These are phyloP conservation scores for Watsonalla cultraria DNA, from an alignment of 2,888 invertebrate genomes.

Conservation along the genomic window DNA sequence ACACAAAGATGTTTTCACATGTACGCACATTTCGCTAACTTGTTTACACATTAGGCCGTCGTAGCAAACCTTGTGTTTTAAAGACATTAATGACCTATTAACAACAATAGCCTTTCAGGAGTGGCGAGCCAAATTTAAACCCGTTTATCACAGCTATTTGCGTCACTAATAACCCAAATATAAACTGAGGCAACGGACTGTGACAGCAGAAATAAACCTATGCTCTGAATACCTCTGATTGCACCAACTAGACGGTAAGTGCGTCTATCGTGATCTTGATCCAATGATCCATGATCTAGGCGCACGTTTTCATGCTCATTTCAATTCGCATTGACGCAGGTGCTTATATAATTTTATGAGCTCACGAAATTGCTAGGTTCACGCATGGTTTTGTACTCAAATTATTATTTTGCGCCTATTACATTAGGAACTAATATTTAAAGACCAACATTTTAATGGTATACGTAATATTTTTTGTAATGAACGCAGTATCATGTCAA, in stretches of 20 bases:
- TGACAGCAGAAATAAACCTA: constrained; percentile 71
- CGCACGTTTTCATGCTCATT: not conserved
- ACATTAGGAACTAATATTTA: no score
- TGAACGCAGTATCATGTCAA: no score
- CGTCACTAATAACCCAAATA: constrained; percentile 74
- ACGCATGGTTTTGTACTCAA: constrained; percentile 8
- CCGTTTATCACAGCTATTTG: constrained; percentile 65
- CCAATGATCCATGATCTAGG: constrained; percentile 2
- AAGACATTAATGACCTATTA: constrained; percentile 40
- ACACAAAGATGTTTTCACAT: not conserved
- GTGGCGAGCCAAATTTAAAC: constrained; percentile 60
- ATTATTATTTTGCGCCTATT: no score
- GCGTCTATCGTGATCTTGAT: constrained; percentile 39
- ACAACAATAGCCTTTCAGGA: constrained; percentile 59
- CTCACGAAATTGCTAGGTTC: not conserved
- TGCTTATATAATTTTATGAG: constrained; percentile 9
- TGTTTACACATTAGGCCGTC: not conserved
- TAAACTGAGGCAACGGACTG: constrained; percentile 51
- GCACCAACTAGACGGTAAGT: constrained; percentile 23
- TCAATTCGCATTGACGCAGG: constrained; percentile 16
- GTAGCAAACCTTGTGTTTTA: not conserved
- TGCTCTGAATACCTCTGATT: constrained; percentile 62
- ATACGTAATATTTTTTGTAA: no score
- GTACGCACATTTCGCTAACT: not conserved
- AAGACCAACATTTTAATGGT: no score